Base-by-base conservation (phyloP, 1,140 invertebrate genomes). In the Battus philenor region DNA sequence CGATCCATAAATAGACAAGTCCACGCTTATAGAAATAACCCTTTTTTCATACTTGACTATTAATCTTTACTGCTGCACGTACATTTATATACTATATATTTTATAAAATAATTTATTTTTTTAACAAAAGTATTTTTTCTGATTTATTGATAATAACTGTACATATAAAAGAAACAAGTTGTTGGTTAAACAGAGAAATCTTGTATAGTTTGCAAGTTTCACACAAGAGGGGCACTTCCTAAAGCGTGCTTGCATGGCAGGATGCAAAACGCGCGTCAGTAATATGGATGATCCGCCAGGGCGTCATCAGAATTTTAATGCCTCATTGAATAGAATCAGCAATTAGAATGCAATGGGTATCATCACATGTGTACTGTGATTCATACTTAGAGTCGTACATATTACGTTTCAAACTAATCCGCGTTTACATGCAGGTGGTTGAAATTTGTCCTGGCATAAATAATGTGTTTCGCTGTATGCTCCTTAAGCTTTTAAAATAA, bases 261-360 rank as follows among this genome's bases (percentile, higher is more conserved):
- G 76, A 80, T 78, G 68, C 63, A 63, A 54, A 62, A 68, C 44
- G 67, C 68, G 68, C 71, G 65, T 54, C 56, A 60, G 66, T 68
- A 75, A 77, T 82, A 80, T 68, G 72, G 72, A 80, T 82, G 73
- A 79, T 80, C 68, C 68, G 67, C 51, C 61, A 62, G 76, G 72
- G 75, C 74, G 59, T 53, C 46, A 49, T 48, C 50, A 50, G 49
- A 82, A 82, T 77, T 70, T 71, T 82, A 82, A 78, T 47, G 49
- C 43, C 73, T 74, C 59, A 73, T 77, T 82, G 68, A 68, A 77
- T 75, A 68, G 63, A 78, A 74, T 73, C 47, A 50, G 38, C 59
- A 57, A 67, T 55, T 64, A 70, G 59, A 70, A 77, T 74, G 66
- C 69, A 68, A 59, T 53, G 64, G 62, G 61, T 64, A 49, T 48